These are phyloP conservation scores for Conger conger DNA, from an alignment of 2,113 vertebrate species.

Conservation along the genomic window DNA sequence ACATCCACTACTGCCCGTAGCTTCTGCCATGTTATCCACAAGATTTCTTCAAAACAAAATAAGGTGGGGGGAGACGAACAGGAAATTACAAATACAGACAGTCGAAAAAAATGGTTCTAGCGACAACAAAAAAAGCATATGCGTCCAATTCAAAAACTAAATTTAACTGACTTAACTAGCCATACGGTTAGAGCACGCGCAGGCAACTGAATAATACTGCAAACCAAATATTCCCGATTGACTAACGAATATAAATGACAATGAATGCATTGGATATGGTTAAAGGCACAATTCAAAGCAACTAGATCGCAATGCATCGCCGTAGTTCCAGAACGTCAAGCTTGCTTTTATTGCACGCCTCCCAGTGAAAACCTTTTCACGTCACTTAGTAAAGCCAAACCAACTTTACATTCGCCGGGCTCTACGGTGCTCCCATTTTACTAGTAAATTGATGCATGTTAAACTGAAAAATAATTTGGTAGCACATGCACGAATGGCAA, in stretches of 20 bases:
- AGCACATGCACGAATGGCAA: no score
- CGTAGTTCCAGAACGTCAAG: conserved; percentile 34
- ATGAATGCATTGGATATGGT: neutral
- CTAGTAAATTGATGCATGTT: no score
- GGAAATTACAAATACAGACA: neutral
- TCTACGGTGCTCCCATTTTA: no score
- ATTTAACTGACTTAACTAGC: no score
- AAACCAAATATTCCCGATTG: neutral
- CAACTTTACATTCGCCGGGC: no score
- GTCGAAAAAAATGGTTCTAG: neutral
- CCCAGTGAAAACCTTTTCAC: neutral
- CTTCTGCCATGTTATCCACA: conserved; percentile 66
- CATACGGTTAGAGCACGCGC: neutral
- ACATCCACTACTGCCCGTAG: conserved; percentile 45
- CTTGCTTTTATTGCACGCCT: conserved; percentile 13
- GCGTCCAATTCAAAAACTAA: no score
- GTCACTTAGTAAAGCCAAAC: neutral
- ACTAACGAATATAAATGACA: neutral
- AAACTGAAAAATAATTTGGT: no score
- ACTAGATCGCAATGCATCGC: conserved; percentile 15
- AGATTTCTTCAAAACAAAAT: conserved; percentile 32
- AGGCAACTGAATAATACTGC: neutral
- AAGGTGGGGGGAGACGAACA: conserved; percentile 15
- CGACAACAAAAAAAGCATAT: no score
- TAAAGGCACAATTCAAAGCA: neutral